Conservation (phyloP, 1,140 invertebrate species). For the Sarcophaga peregrina region DNA sequence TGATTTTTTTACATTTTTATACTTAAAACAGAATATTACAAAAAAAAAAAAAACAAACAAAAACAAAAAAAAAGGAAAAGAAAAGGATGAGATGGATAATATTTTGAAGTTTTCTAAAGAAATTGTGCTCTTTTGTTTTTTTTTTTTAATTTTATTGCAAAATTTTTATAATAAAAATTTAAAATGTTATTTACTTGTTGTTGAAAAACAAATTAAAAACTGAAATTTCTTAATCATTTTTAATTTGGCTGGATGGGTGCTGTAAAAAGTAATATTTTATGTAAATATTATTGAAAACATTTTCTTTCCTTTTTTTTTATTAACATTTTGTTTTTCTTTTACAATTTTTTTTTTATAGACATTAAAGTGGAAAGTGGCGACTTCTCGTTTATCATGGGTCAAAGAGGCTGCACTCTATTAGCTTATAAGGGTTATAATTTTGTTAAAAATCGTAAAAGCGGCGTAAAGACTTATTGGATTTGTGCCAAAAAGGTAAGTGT, state of each 20-base stretch:
- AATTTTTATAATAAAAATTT: slow-evolving; percentile 15
- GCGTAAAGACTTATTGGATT: slow-evolving; percentile 64
- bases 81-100: too few species aligned
- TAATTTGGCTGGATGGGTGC: neutral
- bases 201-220: neutral
- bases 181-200: slow-evolving; percentile 6
- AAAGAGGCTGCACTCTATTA: slow-evolving; percentile 60
- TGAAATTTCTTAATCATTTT: neutral
- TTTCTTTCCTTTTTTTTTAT: neutral
- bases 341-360: slow-evolving; percentile 29
- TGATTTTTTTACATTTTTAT: neutral
- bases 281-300: neutral
- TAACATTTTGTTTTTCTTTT: slow-evolving; percentile 42
- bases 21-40: neutral
- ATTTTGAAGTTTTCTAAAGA: neutral
- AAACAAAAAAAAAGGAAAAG: too few species aligned
- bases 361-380: slow-evolving; percentile 49
- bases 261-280: neutral
- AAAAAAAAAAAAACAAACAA: neutral
- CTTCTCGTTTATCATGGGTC: slow-evolving; percentile 57
- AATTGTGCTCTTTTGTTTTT: neutral
- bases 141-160: neutral
- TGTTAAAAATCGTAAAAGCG: slow-evolving; percentile 60
- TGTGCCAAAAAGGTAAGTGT: slow-evolving; percentile 61
- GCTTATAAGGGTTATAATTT: slow-evolving; percentile 59